Conservation (phyloP, 2,113 vertebrate genomes). For the Nansenia antarctica region DNA sequence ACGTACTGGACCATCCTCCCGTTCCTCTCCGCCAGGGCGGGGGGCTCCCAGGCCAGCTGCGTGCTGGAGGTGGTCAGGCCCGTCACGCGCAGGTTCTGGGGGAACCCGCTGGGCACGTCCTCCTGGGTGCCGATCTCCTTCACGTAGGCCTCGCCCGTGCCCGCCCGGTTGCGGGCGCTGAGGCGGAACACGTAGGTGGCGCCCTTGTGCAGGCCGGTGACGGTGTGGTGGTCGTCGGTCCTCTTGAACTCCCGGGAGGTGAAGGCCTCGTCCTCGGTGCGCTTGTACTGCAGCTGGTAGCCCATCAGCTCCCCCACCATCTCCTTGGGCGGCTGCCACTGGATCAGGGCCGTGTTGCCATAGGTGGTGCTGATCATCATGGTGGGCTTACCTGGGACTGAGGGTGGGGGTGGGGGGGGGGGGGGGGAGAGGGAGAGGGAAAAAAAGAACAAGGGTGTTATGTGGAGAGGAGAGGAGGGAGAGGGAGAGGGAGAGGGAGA, state of each 20-base stretch:
- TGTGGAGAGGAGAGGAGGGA: neutral
- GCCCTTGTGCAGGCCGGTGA: slow-evolving; percentile 91
- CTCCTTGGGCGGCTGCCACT: slow-evolving; percentile 98
- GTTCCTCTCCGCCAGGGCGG: slow-evolving; percentile 85
- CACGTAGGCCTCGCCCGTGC: slow-evolving; percentile 87
- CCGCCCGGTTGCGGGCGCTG: slow-evolving; percentile 91
- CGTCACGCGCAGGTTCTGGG: slow-evolving; percentile 88
- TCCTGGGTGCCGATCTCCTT: slow-evolving; percentile 92
- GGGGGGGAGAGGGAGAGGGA: neutral
- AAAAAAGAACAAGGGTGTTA: neutral
- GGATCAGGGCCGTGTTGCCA: slow-evolving; percentile 94
- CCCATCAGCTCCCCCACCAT: slow-evolving; percentile 95
- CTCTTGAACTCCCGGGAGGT: slow-evolving; percentile 85
- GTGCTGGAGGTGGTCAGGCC: slow-evolving; percentile 93
- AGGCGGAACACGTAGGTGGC: slow-evolving; percentile 91
- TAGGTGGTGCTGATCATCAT: slow-evolving; percentile 98
- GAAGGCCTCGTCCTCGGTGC: slow-evolving; percentile 85
- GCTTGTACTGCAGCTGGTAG: slow-evolving; percentile 91
- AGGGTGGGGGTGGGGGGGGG: neutral
- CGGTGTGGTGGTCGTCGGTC: slow-evolving; percentile 89
- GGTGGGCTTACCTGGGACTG: slow-evolving; percentile 93
- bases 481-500: neutral
- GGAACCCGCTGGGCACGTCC: slow-evolving; percentile 87
- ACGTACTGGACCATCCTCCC: slow-evolving; percentile 88
- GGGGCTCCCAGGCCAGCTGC: slow-evolving; percentile 92